Conservation (phyloP, 2,113 vertebrate genomes). For the Chionomys nivalis region DNA sequence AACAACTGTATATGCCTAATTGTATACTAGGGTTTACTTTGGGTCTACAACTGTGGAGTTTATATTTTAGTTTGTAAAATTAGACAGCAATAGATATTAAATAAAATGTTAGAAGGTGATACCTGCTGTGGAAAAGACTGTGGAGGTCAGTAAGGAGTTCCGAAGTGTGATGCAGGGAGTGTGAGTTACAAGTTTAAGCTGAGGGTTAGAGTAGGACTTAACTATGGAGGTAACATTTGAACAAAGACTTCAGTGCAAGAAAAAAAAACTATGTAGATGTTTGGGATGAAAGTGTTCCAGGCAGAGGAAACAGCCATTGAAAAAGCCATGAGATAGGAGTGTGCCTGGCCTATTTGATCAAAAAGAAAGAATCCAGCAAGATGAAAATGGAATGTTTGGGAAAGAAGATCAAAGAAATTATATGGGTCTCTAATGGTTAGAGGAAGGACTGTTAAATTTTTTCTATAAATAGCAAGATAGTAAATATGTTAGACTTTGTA, state of each 20-base stretch:
- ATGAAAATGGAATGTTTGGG: background rate
- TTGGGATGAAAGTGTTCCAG: conserved; percentile 40
- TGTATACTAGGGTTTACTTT: conserved; percentile 9
- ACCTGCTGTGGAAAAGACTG: conserved; percentile 25
- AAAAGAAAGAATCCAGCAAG: background rate
- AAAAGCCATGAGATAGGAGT: background rate
- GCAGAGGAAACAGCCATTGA: background rate
- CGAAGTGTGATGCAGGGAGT: background rate
- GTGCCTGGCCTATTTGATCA: conserved; percentile 2
- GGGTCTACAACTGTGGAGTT: background rate
- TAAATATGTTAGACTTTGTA: conserved; percentile 35
- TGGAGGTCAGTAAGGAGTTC: background rate
- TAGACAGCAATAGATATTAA: conserved; percentile 24
- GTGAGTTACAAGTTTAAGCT: conserved; percentile 20
- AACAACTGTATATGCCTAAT: conserved; percentile 43
- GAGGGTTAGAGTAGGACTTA: background rate
- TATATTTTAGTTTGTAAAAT: conserved; percentile 53
- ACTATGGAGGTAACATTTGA: background rate
- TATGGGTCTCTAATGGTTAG: background rate
- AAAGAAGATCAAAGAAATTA: conserved; percentile 47
- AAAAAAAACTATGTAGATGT: background rate
- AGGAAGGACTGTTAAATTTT: background rate
- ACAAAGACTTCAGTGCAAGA: conserved; percentile 19
- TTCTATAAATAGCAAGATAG: background rate
- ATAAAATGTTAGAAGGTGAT: background rate